Conservation (phyloP, 2,113 vertebrate species). For the Murina feae region DNA sequence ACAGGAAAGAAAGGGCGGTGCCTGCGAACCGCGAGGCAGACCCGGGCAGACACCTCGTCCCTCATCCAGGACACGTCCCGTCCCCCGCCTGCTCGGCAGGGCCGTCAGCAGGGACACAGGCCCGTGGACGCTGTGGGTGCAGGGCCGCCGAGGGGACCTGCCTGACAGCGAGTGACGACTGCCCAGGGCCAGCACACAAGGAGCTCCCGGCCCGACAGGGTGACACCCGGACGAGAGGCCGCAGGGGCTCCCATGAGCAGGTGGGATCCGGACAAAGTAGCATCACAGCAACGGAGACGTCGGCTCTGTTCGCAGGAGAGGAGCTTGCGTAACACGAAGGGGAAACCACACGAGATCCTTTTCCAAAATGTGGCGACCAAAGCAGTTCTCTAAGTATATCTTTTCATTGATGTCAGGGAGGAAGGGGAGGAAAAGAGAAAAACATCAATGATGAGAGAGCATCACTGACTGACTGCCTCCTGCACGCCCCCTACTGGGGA, state of each 20-base stretch:
- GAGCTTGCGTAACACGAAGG: accelerated
- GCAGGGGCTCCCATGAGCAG: too few relatives aligned
- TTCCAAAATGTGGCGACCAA: neutral
- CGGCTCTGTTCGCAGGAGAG: accelerated
- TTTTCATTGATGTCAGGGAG: too few relatives aligned
- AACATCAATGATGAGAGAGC: too few relatives aligned
- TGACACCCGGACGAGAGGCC: accelerated
- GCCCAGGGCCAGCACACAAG: too few relatives aligned
- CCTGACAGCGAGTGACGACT: neutral
- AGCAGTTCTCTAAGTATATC: neutral
- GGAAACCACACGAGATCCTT: neutral
- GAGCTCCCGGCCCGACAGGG: neutral
- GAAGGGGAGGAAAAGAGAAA: too few relatives aligned
- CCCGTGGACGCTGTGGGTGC: accelerated
- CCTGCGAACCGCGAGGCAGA: neutral
- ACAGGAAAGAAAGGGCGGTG: neutral
- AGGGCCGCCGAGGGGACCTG: too few relatives aligned
- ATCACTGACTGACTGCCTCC: too few relatives aligned
- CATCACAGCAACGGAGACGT: accelerated
- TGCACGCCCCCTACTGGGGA: too few relatives aligned
- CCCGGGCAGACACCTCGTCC: neutral
- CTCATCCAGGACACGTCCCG: neutral
- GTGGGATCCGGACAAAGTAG: too few relatives aligned
- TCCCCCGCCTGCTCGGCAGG: too few relatives aligned
- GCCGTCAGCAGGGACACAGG: neutral